Percentiles rank a stretch among this genome's conserved stretches.
Evolutionary conservation across 2,113 vertebrate genomes (phyloP).

Genomic region (Ammodramus savannarum): DNA sequence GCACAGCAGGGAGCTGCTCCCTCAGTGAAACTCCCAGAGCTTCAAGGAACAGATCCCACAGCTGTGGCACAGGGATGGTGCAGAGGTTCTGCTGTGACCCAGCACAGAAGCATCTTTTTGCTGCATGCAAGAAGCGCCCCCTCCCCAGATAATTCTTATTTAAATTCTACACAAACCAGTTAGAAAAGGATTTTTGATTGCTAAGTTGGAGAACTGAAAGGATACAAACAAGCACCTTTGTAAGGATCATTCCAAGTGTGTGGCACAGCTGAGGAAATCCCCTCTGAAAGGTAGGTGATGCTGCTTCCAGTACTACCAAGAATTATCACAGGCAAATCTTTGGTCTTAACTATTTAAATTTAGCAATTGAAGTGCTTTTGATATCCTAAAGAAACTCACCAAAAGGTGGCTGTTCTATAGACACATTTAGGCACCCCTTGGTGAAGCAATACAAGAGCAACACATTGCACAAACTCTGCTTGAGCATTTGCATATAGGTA

Average conservation of each 20-base stretch:
- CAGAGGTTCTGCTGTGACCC: neutral
- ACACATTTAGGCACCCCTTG: neutral
- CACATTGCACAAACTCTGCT: neutral
- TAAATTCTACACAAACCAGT: neutral
- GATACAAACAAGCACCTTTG: neutral
- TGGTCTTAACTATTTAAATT: neutral
- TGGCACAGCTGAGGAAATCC: neutral
- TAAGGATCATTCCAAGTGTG: too few species aligned
- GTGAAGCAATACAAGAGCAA: neutral
- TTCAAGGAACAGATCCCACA: neutral
- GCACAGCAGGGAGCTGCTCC: neutral
- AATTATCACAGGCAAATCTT: rapidly evolving
- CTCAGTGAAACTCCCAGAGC: rapidly evolving
- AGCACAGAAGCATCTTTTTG: neutral
- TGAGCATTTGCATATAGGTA: neutral
- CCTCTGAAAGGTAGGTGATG: neutral
- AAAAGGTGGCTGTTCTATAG: neutral
- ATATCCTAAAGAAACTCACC: neutral
- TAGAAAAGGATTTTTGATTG: neutral
- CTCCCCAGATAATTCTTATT: neutral
- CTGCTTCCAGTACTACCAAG: neutral
- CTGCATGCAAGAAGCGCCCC: neutral
- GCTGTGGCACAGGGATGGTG: neutral
- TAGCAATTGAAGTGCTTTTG: neutral
- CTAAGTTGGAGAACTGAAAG: neutral